Evolutionary conservation across 92 coral and sea anemone genomes (phyloP), one percentile per base, ranked within the genome.

Genomic region (Palythoa caribaeorum): DNA sequence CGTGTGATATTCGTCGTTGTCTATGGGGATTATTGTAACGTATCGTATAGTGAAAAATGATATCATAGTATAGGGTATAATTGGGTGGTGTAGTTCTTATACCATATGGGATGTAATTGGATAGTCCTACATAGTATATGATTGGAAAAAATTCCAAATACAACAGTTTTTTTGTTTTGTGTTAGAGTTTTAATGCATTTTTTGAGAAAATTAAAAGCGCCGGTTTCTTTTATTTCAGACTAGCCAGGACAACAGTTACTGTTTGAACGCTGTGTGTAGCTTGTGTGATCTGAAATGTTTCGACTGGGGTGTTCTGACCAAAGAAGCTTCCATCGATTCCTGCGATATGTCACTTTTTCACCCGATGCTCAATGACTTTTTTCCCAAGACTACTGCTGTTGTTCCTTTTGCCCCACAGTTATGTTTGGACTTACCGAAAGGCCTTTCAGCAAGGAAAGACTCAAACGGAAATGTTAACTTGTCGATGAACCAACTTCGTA

Each of bases 241-340:
- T 12, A 83, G 92, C 78, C 84, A 69, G 39, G 91, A 84, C 6
- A 93, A 89, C 77, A 91, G 92, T 70, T 90, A 83, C 38, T 91
- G 92, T 51, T 88, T 93, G 20, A 69, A 80, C 47, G 83, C 90
- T 1, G 90, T 91, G n/a, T 84, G 86, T 66, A 28, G 84, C 65
- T 90, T 93, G 19, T 9, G 53, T 9, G 79, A 88, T 35, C 89
- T 93, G 75, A 89, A 65, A 40, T 83, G 89, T 20, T 81, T 93
- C 35, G 96, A 93, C 85, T 91, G 93, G 96, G 96, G 96, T 17
- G 94, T 93, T 1, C 54, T 93, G 48, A 89, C 89, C 2, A 92
- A 54, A 38, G 84, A 75, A 53, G 39, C 57, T 28, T 84, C 69
- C n/a, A 37, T 84, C 38, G 81, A 47, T 63, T 48, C 59, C 84